These are phyloP conservation scores for Anoura caudifer DNA, from an alignment of 2,113 vertebrate species.

Conservation along the genomic window DNA sequence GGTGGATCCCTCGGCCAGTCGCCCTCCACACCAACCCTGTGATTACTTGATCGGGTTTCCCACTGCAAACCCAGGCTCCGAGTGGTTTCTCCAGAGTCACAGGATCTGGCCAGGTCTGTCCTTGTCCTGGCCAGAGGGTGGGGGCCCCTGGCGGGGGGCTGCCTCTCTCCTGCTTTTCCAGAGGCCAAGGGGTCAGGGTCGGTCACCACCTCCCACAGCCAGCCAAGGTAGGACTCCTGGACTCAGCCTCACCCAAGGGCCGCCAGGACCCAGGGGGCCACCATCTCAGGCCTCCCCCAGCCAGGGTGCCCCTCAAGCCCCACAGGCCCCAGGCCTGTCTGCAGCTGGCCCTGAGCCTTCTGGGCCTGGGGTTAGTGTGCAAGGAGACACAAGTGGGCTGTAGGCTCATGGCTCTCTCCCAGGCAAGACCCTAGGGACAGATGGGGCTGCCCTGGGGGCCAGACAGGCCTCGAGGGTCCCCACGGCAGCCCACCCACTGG, in stretches of 20 bases:
- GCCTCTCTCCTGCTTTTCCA: neutral
- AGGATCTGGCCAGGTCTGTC: slow-evolving; percentile 25
- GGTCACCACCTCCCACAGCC: neutral
- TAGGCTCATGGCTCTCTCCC: neutral
- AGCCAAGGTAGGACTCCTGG: neutral
- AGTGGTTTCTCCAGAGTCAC: slow-evolving; percentile 58
- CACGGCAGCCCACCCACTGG: neutral
- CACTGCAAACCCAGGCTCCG: slow-evolving; percentile 54
- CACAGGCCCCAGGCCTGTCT: fast-evolving
- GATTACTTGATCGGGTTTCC: slow-evolving; percentile 64
- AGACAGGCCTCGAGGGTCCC: no score
- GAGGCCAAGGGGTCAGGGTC: neutral
- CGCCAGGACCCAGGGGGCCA: neutral
- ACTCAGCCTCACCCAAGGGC: neutral
- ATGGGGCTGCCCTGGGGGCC: neutral
- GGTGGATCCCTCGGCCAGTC: neutral
- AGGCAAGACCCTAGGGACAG: neutral
- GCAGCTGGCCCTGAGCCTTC: neutral
- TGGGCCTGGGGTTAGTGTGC: fast-evolving
- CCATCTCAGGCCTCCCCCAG: neutral
- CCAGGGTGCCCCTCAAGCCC: neutral
- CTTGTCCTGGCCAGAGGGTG: neutral
- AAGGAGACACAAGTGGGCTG: neutral
- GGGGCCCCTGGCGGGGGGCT: neutral
- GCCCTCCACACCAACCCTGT: slow-evolving; percentile 51